Evolutionary conservation across 1,140 invertebrate genomes (phyloP), one percentile per base, ranked within the genome.

Genomic region (Aethina tumida): DNA sequence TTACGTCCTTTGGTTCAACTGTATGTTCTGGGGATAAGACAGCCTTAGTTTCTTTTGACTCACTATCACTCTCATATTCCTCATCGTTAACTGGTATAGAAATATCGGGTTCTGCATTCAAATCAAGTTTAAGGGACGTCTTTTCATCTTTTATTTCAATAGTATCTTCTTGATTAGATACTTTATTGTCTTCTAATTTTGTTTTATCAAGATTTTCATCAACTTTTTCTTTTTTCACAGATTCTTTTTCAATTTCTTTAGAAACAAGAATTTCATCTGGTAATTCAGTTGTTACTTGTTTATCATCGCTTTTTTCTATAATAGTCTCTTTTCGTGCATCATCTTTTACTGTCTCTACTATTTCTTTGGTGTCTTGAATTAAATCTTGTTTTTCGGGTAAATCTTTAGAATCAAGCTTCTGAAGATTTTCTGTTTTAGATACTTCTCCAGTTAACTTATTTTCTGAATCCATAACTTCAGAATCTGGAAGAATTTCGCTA

Each of bases 231-330:
- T 30, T 12, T 4, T n/a, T 30, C 4, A 8, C 13, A 9, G 4
- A 9, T 15, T 18, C 10, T 28, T 36, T 40, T 16, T 22, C 30
- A 16, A 16, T 34, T 30, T 40, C 27, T 29, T 36, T 20, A 14
- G 39, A 13, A 3, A 24, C 9, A 14, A 33, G 24, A n/a, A 28
- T 34, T 4, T 34, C 18, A 16, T 39, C 34, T 5, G 37, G 30
- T 6, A 24, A 24, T 25, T 41, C 38, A 12, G 33, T 25, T 34
- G 33, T 29, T 26, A 28, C 17, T 38, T 43, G 19, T 21, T 18
- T 20, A 19, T 18, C 22, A 15, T 36, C 29, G n/a, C 12, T 5
- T 27, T 35, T 39, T 39, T 29, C 20, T 13, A 46, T 48, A 25
- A 35, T 31, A 17, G 7, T 9, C 6, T 15, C 27, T n/a, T 36